phyloP scores from a whole-genome alignment of 2,113 vertebrate genomes.

The Colistium nudipinnis region DNA sequence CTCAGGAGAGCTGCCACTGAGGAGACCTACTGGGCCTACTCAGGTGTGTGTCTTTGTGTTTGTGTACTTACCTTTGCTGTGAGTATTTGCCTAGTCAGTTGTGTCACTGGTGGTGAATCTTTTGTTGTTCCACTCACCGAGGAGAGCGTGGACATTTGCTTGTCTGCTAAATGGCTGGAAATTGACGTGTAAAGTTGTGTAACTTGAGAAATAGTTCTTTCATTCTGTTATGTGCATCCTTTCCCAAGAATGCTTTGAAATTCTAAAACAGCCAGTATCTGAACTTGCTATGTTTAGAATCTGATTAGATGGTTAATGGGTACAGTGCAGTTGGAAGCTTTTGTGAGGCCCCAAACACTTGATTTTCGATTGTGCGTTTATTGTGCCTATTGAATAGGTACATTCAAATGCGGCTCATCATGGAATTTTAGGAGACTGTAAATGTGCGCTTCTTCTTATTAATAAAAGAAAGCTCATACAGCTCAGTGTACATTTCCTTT shows the following conservation, averaged over 20 bases:
- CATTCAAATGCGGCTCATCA: too few species aligned
- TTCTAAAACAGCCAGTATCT: background rate
- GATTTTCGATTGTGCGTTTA: too few species aligned
- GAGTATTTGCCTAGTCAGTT: too few species aligned
- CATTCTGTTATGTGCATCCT: too few species aligned
- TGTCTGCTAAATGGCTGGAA: background rate
- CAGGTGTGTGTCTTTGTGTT: conserved; percentile 82
- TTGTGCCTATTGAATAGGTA: too few species aligned
- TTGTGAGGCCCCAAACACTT: too few species aligned
- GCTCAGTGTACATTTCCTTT: too few species aligned
- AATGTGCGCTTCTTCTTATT: too few species aligned
- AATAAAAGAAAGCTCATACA: too few species aligned
- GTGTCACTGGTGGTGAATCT: background rate
- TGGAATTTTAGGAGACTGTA: too few species aligned
- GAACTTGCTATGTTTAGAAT: background rate
- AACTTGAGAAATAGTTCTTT: background rate
- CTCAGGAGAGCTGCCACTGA: conserved; percentile 84
- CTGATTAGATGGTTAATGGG: background rate
- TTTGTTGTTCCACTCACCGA: background rate
- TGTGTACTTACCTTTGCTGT: conserved; percentile 1
- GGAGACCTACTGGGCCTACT: conserved; percentile 96
- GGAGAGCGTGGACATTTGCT: background rate
- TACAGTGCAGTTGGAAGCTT: background rate
- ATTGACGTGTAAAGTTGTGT: background rate
- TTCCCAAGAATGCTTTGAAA: background rate